Evolutionary conservation across 2,113 vertebrate species (phyloP).

Genomic region (Pluvialis apricaria): DNA sequence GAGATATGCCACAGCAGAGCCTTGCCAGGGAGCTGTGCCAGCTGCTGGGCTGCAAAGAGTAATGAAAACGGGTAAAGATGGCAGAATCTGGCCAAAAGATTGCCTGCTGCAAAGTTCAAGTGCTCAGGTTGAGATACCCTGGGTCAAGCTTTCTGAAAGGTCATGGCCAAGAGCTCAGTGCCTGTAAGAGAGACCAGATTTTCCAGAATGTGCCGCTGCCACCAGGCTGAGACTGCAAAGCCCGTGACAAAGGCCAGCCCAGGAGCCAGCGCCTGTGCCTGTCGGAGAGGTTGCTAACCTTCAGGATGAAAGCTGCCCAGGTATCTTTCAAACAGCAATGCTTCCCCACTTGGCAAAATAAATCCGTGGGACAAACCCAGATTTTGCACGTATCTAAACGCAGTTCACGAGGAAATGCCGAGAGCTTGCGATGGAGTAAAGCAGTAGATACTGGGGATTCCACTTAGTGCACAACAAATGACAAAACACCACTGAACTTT

Average conservation of each 20-base stretch:
- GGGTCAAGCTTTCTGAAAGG: background rate
- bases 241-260: background rate
- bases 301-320: background rate
- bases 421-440: background rate
- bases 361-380: background rate
- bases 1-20: background rate
- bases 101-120: background rate
- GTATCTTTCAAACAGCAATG: background rate
- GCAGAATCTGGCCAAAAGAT: background rate
- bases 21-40: background rate
- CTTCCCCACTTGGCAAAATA: background rate
- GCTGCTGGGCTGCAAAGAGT: background rate
- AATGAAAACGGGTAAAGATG: background rate
- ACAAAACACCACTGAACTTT: background rate
- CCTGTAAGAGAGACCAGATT: background rate
- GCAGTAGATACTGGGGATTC: background rate
- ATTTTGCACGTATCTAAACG: background rate
- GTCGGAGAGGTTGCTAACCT: background rate
- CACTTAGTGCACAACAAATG: background rate
- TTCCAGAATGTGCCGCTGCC: background rate
- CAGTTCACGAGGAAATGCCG: background rate
- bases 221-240: background rate
- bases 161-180: background rate
- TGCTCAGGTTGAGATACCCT: background rate
- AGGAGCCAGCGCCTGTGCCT: background rate